Evolutionary conservation across 1,140 invertebrate species (phyloP), one percentile per base, ranked within the genome.

Genomic region (Ericerus pela): DNA sequence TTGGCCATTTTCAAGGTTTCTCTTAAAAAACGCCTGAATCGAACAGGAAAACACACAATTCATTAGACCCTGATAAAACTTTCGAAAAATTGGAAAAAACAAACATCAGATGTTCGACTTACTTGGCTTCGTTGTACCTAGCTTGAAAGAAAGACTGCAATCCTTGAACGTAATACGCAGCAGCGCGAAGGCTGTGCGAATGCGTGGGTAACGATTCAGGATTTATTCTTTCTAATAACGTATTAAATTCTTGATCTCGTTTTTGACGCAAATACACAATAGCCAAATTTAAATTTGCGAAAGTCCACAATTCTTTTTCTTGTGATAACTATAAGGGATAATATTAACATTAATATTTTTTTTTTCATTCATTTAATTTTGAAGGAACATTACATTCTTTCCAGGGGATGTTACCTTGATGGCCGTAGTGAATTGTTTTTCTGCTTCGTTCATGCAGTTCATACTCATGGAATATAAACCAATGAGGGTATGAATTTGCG

Each of bases 1-100:
- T 96, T 96, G 12, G 92, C 92, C 92, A 97, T 96, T 75, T 96
- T 96, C 36, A 97, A 72, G 0, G 93, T 95, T 74, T 96, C 93
- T 57, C 93, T 75, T 52, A 97, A 76, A 69, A 89, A 96, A 58
- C 92, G 80, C 71, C 90, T 96, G 66, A 20, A n/a, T 73, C 74
- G 59, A 53, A 64, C 65, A 59, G 58, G 41, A 61, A 53, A n/a
- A n/a, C n/a, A n/a, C n/a, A n/a, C n/a, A n/a, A n/a, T n/a, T n/a
- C n/a, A n/a, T n/a, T n/a, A n/a, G n/a, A n/a, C n/a, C n/a, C n/a
- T n/a, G n/a, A n/a, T n/a, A n/a, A 11, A 33, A 30, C 5, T 8
- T 51, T 30, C 33, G 38, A 57, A 52, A 37, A 37, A 31, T 28
- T 22, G 1, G 18, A 58, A 18, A 16, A 43, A 43, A 52, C 24